Conservation (phyloP, 2,888 invertebrate species). For the Phaonia tiefii region DNA sequence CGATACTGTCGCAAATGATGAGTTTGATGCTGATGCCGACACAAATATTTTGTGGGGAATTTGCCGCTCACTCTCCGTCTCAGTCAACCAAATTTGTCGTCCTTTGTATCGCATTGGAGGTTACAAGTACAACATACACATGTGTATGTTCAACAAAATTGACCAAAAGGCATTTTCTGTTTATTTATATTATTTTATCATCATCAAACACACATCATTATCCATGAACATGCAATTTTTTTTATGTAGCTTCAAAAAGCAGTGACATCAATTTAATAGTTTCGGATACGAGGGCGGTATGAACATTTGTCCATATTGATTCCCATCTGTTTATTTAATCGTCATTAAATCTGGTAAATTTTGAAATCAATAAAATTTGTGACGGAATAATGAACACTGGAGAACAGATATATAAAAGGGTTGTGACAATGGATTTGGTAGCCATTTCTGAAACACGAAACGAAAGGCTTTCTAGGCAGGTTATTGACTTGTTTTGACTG, state of each 20-base stretch:
- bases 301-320: too few relatives aligned
- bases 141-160: not conserved
- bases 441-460: too few relatives aligned
- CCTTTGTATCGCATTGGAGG: too few relatives aligned
- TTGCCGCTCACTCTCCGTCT: not conserved
- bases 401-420: too few relatives aligned
- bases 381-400: too few relatives aligned
- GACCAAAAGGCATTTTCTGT: constrained; percentile 27
- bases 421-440: too few relatives aligned
- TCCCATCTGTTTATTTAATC: too few relatives aligned
- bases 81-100: not conserved
- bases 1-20: too few relatives aligned
- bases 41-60: constrained; percentile 6
- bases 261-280: not conserved
- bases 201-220: constrained; percentile 49
- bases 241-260: not conserved
- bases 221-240: constrained; percentile 25
- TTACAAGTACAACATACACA: not conserved
- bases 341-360: too few relatives aligned
- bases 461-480: too few relatives aligned
- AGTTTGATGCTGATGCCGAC: constrained; percentile 14
- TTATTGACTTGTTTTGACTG: too few relatives aligned
- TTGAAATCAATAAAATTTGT: too few relatives aligned
- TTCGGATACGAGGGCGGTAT: not conserved
- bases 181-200: constrained; percentile 50